A percentile compares a stretch with the other conserved stretches of the same genome.
Evolutionary conservation across 2,797 vertebrate genomes (phyloP).

Genomic region (Lepilemur septentrionalis): DNA sequence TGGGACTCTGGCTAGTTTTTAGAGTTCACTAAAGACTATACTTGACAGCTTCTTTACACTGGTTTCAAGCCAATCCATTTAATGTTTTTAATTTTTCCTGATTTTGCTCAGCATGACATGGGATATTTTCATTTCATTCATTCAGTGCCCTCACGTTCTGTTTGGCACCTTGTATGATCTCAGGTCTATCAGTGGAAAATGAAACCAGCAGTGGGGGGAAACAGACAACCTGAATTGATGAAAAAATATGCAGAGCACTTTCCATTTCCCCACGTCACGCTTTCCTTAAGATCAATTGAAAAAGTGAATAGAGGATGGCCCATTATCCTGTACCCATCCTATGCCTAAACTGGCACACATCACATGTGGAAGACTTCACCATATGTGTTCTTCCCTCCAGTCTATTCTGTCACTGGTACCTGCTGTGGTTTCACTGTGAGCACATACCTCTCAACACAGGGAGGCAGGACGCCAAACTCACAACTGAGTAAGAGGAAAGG

Average conservation of each 20-base stretch:
- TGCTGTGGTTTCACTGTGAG: accelerated
- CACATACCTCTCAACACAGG: accelerated
- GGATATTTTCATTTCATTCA: conserved; percentile 60
- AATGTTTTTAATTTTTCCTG: neutral
- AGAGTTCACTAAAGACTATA: neutral
- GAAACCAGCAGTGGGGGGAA: conserved; percentile 32
- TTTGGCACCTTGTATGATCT: conserved; percentile 41
- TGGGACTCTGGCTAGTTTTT: conserved; percentile 33
- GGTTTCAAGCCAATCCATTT: conserved; percentile 45
- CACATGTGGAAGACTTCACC: neutral
- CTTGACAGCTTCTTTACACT: conserved; percentile 41
- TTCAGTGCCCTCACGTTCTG: conserved; percentile 36
- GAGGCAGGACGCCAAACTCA: neutral
- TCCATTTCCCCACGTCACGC: neutral
- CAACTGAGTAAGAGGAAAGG: neutral
- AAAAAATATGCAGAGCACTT: neutral
- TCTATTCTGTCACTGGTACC: neutral
- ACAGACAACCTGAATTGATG: conserved; percentile 25
- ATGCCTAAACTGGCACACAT: neutral
- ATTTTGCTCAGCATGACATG: conserved; percentile 39
- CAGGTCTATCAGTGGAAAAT: conserved; percentile 56
- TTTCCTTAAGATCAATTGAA: conserved; percentile 22
- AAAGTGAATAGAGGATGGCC: neutral
- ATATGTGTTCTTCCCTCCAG: neutral
- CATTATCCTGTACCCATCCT: neutral